Base-by-base conservation (phyloP, 1,140 invertebrate genomes). In the Aphelinus certus region DNA sequence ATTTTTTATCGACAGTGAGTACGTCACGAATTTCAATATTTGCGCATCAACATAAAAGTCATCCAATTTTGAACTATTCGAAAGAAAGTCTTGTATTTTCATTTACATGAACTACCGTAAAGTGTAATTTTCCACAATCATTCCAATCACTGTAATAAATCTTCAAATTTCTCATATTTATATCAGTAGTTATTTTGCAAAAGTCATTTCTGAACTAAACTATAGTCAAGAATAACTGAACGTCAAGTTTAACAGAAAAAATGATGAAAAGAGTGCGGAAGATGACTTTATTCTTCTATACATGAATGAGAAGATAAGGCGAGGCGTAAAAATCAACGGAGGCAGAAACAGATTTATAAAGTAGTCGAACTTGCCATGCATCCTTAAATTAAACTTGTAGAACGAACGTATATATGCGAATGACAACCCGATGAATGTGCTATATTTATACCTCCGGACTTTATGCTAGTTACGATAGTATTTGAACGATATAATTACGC, bases 391-490 rank as follows among this genome's bases (percentile, higher is more conserved):
- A 61, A 71, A 71, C 45, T 69, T 69, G 67, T 58, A 65, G 51
- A 71, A 47, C 53, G 26, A 26, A 26, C 26, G 26, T 26, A 57
- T 70, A 74, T 81, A 81, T 58, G 67, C 53, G 62, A 75, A 74
- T 76, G 78, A 80, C 76, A 73, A 82, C 78, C 76, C 80, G 81
- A 78, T 83, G 81, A 83, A 78, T 85, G 83, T 86, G 82, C 80
- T 87, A 87, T 61, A 76, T 87, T 87, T 85, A 85, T 86, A 87
- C 81, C 81, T 85, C 80, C 79, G 79, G 80, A 85, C 82, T 83
- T 83, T 80, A 78, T 79, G 72, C 74, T 71, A 71, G 63, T 61
- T 66, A 71, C 45, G n/a, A 71, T 76, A 79, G 51, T 56, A 73
- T 71, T 6, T 53, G 49, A 71, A 72, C 49, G 7, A 76, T 65